Base-by-base conservation (phyloP, 2,113 vertebrate genomes). In the Proterorhinus semilunaris region DNA sequence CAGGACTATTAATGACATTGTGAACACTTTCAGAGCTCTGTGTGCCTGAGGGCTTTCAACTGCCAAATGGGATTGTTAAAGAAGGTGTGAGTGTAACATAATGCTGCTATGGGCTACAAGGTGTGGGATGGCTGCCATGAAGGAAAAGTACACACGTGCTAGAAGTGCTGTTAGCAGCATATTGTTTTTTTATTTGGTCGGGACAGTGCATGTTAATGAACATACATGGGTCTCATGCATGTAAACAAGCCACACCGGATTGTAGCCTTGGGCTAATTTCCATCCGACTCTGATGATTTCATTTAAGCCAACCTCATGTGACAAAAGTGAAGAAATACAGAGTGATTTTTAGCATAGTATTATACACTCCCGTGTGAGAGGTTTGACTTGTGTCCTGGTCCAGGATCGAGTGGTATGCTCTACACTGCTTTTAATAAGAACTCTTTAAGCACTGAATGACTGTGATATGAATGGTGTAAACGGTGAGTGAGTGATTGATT, bases 1-100 rank as follows among this genome's bases (percentile, higher is more conserved):
- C 90, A 90, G 80, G 87, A 88, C 85, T 90, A 86, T 88, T 88
- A 90, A 90, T 90, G 90, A 91, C 84, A 90, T 83, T 79, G 88
- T 80, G 86, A 91, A 86, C 88, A 90, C 86, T 87, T 90, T 91
- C 85, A 68, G 80, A 86, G 87, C 74, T 80, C 71, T 78, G 72
- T 79, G 72, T 78, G 88, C 87, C 77, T 79, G 44, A 59, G 79
- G 83, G 79, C 62, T 62, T 53, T 58, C 44, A 43, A 74, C 79
- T 82, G 83, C 80, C 84, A 81, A 89, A 81, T 75, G 6, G 65
- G 71, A 65, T 82, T 80, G 76, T 88, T 87, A 87, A 84, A 82
- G 65, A 86, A 89, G 87, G 85, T 87, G 88, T 84, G 83, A 87
- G 80, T 66, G 69, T 81, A 83, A 88, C 61, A 82, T 84, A 83